A percentile compares a stretch with the other conserved stretches of the same genome.
These are phyloP conservation scores for Oryzias javanicus DNA, from an alignment of 2,113 vertebrate species.

Conservation along the genomic window DNA sequence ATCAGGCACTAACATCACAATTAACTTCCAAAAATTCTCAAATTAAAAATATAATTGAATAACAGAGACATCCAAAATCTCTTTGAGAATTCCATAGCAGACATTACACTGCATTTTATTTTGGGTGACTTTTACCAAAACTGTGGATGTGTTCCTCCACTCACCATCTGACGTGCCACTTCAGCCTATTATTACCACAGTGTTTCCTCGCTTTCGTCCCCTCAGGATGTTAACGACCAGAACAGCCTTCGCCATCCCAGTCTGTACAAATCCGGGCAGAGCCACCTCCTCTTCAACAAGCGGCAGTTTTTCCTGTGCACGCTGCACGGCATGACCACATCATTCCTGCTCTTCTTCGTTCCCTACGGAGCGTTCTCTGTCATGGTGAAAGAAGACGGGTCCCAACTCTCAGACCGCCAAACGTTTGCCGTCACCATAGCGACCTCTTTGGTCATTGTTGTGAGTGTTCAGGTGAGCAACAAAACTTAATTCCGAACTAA, in stretches of 20 bases:
- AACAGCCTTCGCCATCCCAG: constrained; percentile 79
- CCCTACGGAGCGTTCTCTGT: constrained; percentile 79
- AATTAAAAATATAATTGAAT: too few relatives aligned
- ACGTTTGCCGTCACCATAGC: constrained; percentile 83
- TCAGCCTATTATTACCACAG: neutral
- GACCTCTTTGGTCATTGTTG: constrained; percentile 84
- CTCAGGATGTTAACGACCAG: constrained; percentile 83
- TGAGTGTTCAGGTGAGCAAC: constrained; percentile 81
- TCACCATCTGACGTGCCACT: neutral
- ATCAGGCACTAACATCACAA: too few relatives aligned
- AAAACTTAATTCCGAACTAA: neutral
- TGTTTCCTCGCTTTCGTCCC: constrained; percentile 11
- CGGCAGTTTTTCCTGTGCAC: constrained; percentile 83
- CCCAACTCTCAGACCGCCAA: constrained; percentile 80
- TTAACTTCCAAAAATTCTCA: too few relatives aligned
- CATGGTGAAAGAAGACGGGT: constrained; percentile 77
- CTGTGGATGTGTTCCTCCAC: neutral
- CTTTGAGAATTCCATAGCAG: neutral
- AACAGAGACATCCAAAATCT: neutral
- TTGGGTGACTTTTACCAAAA: neutral
- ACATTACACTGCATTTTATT: neutral
- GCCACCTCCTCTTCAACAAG: constrained; percentile 87
- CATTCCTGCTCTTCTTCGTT: constrained; percentile 84
- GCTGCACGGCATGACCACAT: constrained; percentile 81
- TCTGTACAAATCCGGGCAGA: constrained; percentile 83